Percentiles rank a stretch among this genome's conserved stretches.
phyloP scores from a whole-genome alignment of 2,797 vertebrate species.

The Petrocephalus sullivani region DNA sequence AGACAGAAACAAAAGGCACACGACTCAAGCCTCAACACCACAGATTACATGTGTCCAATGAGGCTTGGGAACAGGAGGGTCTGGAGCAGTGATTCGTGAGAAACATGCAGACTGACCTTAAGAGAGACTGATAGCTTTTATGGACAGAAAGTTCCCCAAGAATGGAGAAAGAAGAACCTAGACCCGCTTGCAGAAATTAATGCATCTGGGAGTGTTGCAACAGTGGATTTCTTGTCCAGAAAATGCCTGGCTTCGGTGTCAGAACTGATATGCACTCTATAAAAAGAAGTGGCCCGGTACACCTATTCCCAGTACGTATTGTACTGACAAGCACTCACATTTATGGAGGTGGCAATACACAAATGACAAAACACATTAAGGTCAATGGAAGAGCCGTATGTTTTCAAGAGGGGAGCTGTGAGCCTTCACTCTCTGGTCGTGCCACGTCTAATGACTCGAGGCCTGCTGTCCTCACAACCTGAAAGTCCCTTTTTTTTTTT shows the following conservation, averaged over 20 bases:
- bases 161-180: neutral
- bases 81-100: neutral
- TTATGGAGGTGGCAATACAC: neutral
- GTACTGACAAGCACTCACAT: neutral
- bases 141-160: neutral
- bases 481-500: neutral
- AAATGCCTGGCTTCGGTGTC: neutral
- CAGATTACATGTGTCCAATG: neutral
- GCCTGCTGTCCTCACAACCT: neutral
- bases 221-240: conserved; percentile 7
- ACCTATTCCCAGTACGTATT: neutral
- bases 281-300: neutral
- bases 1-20: conserved; percentile 3
- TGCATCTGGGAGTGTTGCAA: conserved; percentile 12
- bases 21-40: conserved; percentile 6
- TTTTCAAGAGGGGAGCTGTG: neutral
- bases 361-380: conserved; percentile 2
- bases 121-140: neutral
- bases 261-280: neutral
- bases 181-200: neutral
- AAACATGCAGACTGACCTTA: neutral
- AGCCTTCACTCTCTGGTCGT: neutral
- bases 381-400: conserved; percentile 11
- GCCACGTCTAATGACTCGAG: neutral
- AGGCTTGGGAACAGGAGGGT: neutral